These are phyloP conservation scores for Muntiacus reevesi DNA, from an alignment of 2,113 vertebrate species.

Conservation along the genomic window DNA sequence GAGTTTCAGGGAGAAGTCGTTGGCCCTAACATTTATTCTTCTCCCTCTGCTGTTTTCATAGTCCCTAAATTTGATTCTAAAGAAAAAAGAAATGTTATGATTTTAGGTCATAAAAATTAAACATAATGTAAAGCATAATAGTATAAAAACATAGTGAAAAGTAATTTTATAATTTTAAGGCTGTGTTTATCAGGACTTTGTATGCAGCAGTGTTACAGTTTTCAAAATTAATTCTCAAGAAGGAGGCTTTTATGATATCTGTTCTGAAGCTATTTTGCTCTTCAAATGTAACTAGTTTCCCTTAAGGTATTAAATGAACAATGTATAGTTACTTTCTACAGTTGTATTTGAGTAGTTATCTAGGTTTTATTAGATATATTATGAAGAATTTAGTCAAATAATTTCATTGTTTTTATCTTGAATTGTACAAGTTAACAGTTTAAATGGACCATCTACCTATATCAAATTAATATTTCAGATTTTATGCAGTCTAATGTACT, in stretches of 20 bases:
- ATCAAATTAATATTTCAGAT: neutral
- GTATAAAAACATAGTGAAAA: neutral
- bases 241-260: neutral
- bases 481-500: neutral
- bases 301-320: neutral
- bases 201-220: neutral
- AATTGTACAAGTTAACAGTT: neutral
- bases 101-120: conserved; percentile 14
- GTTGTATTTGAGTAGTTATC: neutral
- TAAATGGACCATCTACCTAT: neutral
- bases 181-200: neutral
- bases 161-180: neutral
- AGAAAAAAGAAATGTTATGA: conserved; percentile 2
- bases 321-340: neutral
- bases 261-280: neutral
- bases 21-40: neutral
- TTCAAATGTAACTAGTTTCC: neutral
- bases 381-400: neutral
- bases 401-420: neutral
- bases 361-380: neutral
- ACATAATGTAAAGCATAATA: neutral
- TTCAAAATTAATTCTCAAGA: conserved; percentile 16
- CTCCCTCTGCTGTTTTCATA: neutral
- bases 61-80: neutral
- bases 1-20: neutral